Base-by-base conservation (phyloP, 2,888 invertebrate species). In the Rosalia funebris region DNA sequence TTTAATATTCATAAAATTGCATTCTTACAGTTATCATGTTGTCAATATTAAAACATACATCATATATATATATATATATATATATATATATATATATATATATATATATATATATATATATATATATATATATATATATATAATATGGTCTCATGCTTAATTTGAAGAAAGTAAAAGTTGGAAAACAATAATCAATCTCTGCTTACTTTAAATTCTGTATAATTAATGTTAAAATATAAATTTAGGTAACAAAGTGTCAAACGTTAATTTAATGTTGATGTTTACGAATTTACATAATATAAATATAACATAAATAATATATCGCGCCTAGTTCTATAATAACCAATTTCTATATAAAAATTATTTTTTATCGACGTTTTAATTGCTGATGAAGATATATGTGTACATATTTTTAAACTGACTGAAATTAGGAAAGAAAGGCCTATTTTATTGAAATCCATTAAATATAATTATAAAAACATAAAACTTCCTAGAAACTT, bases 401-500 rank as follows among this genome's bases (percentile, higher is more conserved):
- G 34, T n/a, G 10, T 34, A 34, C 11, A 34, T 34, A 34, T 34
- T 34, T 34, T 34, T 3, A n/a, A n/a, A 34, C 11, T n/a, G 34
- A 34, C 11, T 34, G 34, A 34, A 34, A 34, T 34, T 34, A 34
- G 10, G 34, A 34, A 34, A 10, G 44, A 20, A 17, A 44, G 44
- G n/a, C 19, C 16, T 12, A 20, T 44, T 17, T 44, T 44, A 44
- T 44, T 20, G 17, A n/a, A 17, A 44, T 44, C 19, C 19, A 19
- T 19, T 44, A 19, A 17, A 10, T 19, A n/a, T 11, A 44, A 44
- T 44, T 44, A 44, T 15, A 44, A 19, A 44, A 44, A 10, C 19
- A 44, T 44, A 19, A 44, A 17, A 44, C 19, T 44, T 44, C 11
- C 44, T 19, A 17, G 17, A 44, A 44, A 44, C 19, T n/a, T 44